Evolutionary conservation across 2,797 vertebrate species (phyloP).

Genomic region (Stomatorhinus walkeri): DNA sequence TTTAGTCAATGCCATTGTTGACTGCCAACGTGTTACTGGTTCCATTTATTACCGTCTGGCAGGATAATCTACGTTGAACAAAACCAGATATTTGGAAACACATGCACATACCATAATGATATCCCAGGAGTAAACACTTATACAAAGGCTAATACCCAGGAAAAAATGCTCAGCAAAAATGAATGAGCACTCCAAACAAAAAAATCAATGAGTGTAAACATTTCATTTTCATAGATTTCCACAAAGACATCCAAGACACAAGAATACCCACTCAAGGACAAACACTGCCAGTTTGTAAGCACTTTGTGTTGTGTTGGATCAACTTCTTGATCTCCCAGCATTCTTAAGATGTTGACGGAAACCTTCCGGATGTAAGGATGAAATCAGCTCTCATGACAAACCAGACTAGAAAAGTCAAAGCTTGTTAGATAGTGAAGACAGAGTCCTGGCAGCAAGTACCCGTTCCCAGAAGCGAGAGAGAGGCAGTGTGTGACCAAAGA

Average conservation of each 20-base stretch:
- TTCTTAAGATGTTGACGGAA: neutral
- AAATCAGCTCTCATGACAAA: neutral
- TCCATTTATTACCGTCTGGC: slow-evolving; percentile 45
- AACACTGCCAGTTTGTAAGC: neutral
- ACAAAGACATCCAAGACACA: neutral
- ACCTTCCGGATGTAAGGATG: neutral
- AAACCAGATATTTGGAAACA: slow-evolving; percentile 50
- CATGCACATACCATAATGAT: slow-evolving; percentile 43
- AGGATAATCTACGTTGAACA: slow-evolving; percentile 39
- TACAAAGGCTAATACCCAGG: slow-evolving; percentile 44
- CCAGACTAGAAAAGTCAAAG: neutral
- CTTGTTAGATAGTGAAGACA: neutral
- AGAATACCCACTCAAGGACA: neutral
- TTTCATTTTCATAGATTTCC: neutral
- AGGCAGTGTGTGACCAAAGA: too few species aligned
- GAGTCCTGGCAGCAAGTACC: neutral
- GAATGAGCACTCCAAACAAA: neutral
- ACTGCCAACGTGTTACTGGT: slow-evolving; percentile 54
- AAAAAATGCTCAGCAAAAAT: neutral
- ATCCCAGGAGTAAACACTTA: slow-evolving; percentile 52
- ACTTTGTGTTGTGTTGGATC: neutral
- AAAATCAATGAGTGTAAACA: slow-evolving; percentile 1
- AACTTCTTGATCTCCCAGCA: neutral
- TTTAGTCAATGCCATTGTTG: slow-evolving; percentile 38
- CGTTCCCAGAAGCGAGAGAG: too few species aligned